Evolutionary conservation across 1,140 invertebrate species (phyloP).

Genomic region (Sminthurinus signatus): DNA sequence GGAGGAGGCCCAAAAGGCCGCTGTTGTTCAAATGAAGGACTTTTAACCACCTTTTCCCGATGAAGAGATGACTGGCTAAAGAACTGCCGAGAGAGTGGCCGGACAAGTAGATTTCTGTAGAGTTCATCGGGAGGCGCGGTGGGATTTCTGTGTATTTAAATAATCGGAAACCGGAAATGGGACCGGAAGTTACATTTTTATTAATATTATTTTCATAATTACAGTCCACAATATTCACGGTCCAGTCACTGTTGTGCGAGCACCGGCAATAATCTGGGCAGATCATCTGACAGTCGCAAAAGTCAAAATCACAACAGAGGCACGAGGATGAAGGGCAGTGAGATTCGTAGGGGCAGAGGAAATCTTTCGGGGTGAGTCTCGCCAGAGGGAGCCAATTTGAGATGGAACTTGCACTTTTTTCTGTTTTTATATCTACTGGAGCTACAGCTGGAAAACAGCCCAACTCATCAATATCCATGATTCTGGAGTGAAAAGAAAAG

Average conservation of each 20-base stretch:
- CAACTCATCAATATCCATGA: conserved; percentile 79
- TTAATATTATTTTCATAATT: too few relatives aligned
- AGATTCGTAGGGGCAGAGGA: conserved; percentile 63
- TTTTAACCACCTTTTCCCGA: conserved; percentile 80
- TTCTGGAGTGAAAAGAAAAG: conserved; percentile 63
- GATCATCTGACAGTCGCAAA: conserved; percentile 91
- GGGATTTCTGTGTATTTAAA: too few relatives aligned
- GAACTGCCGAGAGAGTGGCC: conserved; percentile 75
- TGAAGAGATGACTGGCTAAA: conserved; percentile 82
- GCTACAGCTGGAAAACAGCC: conserved; percentile 68
- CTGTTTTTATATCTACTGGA: conserved; percentile 44
- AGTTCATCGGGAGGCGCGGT: conserved; percentile 73
- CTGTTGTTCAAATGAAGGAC: conserved; percentile 79
- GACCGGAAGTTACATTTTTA: conserved; percentile 43
- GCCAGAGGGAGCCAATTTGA: conserved; percentile 4
- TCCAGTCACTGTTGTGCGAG: conserved; percentile 87
- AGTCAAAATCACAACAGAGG: conserved; percentile 89
- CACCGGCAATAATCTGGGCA: conserved; percentile 86
- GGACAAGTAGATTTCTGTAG: conserved; percentile 83
- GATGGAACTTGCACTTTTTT: neutral
- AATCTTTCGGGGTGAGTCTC: conserved; percentile 13
- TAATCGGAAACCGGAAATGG: too few relatives aligned
- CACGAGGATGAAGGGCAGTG: conserved; percentile 83
- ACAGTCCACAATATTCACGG: conserved; percentile 87
- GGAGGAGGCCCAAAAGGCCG: conserved; percentile 66